These are phyloP conservation scores for Lynx canadensis DNA, from an alignment of 2,113 vertebrate species.

Conservation along the genomic window DNA sequence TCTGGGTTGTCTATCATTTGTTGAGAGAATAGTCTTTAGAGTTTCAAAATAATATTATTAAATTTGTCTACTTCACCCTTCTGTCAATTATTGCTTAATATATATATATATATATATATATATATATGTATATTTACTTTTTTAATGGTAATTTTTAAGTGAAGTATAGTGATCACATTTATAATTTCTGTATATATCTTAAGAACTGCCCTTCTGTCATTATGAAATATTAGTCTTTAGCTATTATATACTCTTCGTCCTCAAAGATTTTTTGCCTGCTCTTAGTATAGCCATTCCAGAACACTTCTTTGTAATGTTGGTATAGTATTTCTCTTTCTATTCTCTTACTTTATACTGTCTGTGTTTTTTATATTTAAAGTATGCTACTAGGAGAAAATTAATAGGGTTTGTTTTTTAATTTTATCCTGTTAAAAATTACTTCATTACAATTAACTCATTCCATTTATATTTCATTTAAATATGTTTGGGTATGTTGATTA, in stretches of 20 bases:
- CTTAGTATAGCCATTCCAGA: neutral
- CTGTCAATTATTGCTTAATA: neutral
- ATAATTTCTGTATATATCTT: neutral
- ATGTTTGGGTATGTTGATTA: neutral
- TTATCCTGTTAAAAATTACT: neutral
- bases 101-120: neutral
- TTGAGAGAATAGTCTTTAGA: neutral
- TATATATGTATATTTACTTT: neutral
- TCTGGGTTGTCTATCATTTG: neutral
- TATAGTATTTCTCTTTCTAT: neutral
- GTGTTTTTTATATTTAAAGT: neutral
- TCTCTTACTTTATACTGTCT: neutral
- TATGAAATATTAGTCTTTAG: neutral
- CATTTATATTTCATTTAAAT: neutral
- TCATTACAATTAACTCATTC: neutral
- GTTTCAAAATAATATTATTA: neutral
- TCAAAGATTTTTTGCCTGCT: neutral
- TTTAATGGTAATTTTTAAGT: neutral
- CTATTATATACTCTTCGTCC: neutral
- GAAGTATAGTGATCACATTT: neutral
- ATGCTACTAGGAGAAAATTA: neutral
- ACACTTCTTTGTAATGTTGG: neutral
- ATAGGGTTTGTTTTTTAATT: neutral
- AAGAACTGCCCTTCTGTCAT: neutral
- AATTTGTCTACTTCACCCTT: neutral